Base-by-base conservation (phyloP, 2,888 invertebrate genomes). In the Coelopa pilipes region DNA sequence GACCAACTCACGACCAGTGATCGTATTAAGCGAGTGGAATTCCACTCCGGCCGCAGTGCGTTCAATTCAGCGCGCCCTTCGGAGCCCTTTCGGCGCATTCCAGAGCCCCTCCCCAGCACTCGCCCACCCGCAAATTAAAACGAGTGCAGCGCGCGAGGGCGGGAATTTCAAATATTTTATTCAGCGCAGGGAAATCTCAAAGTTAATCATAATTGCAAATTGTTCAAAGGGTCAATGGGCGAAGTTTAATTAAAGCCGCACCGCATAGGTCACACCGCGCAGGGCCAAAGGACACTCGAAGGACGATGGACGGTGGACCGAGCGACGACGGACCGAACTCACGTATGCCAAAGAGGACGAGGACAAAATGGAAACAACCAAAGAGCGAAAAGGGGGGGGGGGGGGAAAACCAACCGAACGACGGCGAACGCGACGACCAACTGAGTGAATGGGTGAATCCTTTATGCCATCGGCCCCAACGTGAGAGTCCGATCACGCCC, bases 161-260 rank as follows among this genome's bases (percentile, higher is more conserved):
- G n/a, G n/a, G n/a, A n/a, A n/a, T 55, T 55, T 55, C n/a, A 55
- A 55, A 55, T 55, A 55, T 12, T 55, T 55, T 49, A 17, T 57
- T 57, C 57, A 57, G 57, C 57, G 57, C 57, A 57, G 17, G 11
- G 17, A 66, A 49, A 19, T 24, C 49, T 66, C n/a, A 15, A 66
- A 66, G 66, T 66, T 66, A 66, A 66, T 66, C 66, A 66, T 66
- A 49, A 66, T 66, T 66, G 66, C 66, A 49, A 66, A 66, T 66
- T 66, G 19, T 49, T 17, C 49, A 66, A 66, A 66, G 49, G 65
- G 66, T 66, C 66, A 66, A 66, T 21, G 17, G 47, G 34, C 47
- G 49, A 66, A 66, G 66, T 49, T 66, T 66, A 49, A 66, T 66
- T 66, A 66, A 66, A 66, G 24, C 21, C 46, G n/a, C n/a, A n/a